Conservation (phyloP, 2,113 vertebrate genomes). For the Phyllostomus discolor region DNA sequence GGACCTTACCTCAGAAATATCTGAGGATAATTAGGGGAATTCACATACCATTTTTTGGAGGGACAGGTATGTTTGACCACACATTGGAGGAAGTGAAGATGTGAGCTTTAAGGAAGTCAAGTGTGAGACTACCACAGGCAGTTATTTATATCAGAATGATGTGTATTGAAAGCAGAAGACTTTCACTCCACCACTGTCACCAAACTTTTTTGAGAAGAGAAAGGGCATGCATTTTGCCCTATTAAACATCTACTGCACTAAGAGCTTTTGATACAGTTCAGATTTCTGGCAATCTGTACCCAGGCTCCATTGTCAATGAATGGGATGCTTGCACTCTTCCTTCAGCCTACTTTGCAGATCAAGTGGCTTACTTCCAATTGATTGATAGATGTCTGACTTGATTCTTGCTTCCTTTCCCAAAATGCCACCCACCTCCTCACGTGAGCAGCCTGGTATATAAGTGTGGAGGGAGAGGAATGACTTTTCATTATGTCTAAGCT, state of each 20-base stretch:
- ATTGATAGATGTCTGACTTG: neutral
- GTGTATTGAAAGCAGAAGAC: neutral
- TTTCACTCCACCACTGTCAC: neutral
- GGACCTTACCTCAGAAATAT: neutral
- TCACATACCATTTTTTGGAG: neutral
- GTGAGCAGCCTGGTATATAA: neutral
- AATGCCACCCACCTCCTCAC: neutral
- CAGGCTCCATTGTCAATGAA: neutral
- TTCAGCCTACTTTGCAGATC: neutral
- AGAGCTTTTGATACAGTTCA: neutral
- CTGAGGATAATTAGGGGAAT: neutral
- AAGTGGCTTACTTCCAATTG: neutral
- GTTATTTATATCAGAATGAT: conserved; percentile 41
- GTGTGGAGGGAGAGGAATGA: neutral
- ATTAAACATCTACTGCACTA: neutral
- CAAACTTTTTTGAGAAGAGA: conserved; percentile 9
- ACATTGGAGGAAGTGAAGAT: conserved; percentile 26
- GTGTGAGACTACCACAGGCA: neutral
- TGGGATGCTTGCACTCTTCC: neutral
- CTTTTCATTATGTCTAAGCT: neutral
- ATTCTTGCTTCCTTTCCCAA: neutral
- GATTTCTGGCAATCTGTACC: neutral
- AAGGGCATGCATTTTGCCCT: neutral
- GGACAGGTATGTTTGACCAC: conserved; percentile 1
- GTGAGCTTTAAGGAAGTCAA: conserved; percentile 48